A percentile compares a stretch with the other conserved stretches of the same genome.
Conservation (phyloP, 2,797 vertebrate genomes). For the Propithecus deckenii region DNA sequence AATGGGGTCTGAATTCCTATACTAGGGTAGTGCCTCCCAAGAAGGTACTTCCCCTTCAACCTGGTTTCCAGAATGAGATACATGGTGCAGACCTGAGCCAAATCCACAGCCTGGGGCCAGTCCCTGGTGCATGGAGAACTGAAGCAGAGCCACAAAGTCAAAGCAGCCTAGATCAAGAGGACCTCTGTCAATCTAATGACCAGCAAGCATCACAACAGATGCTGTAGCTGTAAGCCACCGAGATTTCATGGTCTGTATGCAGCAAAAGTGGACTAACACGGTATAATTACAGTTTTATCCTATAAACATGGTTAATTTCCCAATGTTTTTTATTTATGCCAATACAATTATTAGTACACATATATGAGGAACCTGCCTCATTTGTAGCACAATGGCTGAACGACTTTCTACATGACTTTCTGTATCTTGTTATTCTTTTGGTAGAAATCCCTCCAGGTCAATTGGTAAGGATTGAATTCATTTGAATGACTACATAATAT, state of each 20-base stretch:
- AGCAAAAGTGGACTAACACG: not conserved
- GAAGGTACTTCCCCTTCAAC: not conserved
- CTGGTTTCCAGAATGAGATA: not conserved
- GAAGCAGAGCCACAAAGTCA: not conserved
- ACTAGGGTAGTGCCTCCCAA: not conserved
- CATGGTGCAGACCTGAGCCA: not conserved
- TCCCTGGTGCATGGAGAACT: not conserved
- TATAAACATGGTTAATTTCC: not conserved
- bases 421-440: not conserved
- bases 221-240: not conserved
- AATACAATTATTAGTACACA: not conserved
- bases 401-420: not conserved
- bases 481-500: not conserved
- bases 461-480: not conserved
- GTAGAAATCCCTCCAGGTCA: not conserved
- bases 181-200: not conserved
- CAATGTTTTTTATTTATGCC: not conserved
- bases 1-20: not conserved
- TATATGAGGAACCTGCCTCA: not conserved
- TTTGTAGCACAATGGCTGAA: not conserved
- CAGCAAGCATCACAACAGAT: not conserved
- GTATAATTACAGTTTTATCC: not conserved
- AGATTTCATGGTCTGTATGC: not conserved
- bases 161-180: not conserved
- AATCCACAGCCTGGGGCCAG: not conserved